These are phyloP conservation scores for Ditylenchus dipsaci DNA, from an alignment of 1,140 invertebrate genomes.

Conservation along the genomic window DNA sequence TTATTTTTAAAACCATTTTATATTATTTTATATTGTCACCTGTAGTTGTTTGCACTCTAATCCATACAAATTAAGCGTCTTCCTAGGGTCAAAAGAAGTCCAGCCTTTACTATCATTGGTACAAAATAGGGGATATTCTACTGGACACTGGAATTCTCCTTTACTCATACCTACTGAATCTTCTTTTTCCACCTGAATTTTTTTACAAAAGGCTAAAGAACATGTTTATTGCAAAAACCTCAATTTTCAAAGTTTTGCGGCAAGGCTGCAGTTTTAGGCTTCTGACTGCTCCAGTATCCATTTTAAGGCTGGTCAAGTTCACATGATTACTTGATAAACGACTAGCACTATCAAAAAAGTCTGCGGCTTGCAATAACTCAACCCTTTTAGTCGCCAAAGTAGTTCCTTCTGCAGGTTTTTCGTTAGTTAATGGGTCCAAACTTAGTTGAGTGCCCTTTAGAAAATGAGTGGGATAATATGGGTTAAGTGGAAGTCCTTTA, in stretches of 20 bases:
- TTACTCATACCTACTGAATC: background rate
- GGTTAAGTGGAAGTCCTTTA: background rate
- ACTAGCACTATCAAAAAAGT: background rate
- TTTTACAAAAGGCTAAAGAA: no score
- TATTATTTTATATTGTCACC: no score
- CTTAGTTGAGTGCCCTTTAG: background rate
- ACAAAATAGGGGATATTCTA: background rate
- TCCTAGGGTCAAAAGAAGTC: background rate
- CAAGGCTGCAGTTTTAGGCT: no score
- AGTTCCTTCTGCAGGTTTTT: background rate
- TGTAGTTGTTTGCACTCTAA: background rate
- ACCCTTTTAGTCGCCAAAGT: background rate
- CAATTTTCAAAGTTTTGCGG: no score
- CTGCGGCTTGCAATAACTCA: background rate
- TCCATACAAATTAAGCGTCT: background rate
- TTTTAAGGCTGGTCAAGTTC: background rate
- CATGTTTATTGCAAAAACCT: no score
- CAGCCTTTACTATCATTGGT: background rate
- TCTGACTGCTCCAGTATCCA: background rate
- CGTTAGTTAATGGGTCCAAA: background rate
- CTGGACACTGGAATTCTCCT: background rate
- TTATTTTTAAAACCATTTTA: no score
- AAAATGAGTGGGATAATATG: slow-evolving; percentile 2
- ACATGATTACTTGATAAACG: background rate
- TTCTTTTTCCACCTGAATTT: no score